Base-by-base conservation (phyloP, 1,140 invertebrate genomes). In the Meloidogyne hapla region DNA sequence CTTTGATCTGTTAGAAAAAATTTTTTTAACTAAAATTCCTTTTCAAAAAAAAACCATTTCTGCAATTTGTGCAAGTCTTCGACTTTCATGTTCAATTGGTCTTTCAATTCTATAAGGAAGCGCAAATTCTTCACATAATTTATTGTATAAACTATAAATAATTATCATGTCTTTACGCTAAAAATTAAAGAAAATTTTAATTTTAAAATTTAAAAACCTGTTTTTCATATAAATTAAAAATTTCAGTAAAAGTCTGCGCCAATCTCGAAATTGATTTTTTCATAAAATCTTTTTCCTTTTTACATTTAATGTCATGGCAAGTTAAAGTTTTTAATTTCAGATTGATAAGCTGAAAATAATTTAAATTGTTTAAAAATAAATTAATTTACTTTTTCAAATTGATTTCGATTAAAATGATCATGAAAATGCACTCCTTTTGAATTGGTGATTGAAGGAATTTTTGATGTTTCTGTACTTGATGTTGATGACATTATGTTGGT, bases 141-240 rank as follows among this genome's bases (percentile, higher is more conserved):
- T 61, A 2, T 48, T 70, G n/a, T 70, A 42, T 9, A 70, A n/a
- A 48, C 45, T 70, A 6, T 5, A 25, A 48, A 70, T 70, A 56
- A 23, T 70, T 6, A 26, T 48, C 69, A 70, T 70, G 15, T 70
- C 69, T 26, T 61, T 45, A 18, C 25, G 45, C 69, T 70, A 45
- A 70, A 33, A 33, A 0, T 33, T 33, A 0, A 33, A 33, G 2
- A 33, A 42, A 67, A 70, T 45, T 33, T 23, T 10, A 1, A 42
- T 45, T 28, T 1, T 5, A 70, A 70, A 70, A 26, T 56, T n/a
- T 40, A 38, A 1, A 56, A 9, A 48, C 69, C n/a, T 70, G 69
- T 28, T 70, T 70, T 45, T 70, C 69, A 2, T 45, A 28, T n/a
- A 70, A 56, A 56, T 21, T 45, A 61, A 56, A 70, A 70, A 70